These are phyloP conservation scores for Serinus canaria DNA, from an alignment of 2,113 vertebrate species.

Conservation along the genomic window DNA sequence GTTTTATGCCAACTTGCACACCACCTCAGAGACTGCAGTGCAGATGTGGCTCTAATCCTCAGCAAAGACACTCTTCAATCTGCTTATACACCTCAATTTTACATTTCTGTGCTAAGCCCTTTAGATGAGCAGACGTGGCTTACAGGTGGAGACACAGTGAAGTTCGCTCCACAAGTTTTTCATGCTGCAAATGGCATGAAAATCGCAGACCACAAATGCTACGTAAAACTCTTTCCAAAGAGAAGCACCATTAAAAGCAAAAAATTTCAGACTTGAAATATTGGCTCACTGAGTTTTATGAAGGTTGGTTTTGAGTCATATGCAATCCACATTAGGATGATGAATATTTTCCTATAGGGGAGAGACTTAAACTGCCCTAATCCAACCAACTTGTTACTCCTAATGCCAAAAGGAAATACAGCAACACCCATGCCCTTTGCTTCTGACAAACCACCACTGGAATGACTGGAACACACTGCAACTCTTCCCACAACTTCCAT, in stretches of 20 bases:
- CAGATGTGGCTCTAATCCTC: background rate
- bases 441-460: conserved; percentile 42
- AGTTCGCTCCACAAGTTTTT: background rate
- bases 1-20: background rate
- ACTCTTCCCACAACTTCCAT: conserved; percentile 32
- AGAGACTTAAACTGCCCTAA: conserved; percentile 51
- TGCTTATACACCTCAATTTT: background rate
- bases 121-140: background rate
- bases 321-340: conserved; percentile 31
- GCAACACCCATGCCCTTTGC: conserved; percentile 49
- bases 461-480: conserved; percentile 34
- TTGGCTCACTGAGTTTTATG: conserved; percentile 4
- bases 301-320: conserved; percentile 58
- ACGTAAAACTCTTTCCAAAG: background rate
- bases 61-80: background rate
- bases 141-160: background rate
- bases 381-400: conserved; percentile 33
- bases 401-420: conserved; percentile 56
- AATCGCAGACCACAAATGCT: background rate
- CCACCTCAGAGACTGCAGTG: accelerated
- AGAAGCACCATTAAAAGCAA: background rate
- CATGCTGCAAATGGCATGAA: background rate
- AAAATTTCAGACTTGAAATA: conserved; percentile 17
- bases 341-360: conserved; percentile 61
- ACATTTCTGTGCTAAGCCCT: background rate